Percentiles rank a stretch among this genome's conserved stretches.
phyloP scores from a whole-genome alignment of 1,140 invertebrate genomes.

The Meloidogyne exigua region DNA sequence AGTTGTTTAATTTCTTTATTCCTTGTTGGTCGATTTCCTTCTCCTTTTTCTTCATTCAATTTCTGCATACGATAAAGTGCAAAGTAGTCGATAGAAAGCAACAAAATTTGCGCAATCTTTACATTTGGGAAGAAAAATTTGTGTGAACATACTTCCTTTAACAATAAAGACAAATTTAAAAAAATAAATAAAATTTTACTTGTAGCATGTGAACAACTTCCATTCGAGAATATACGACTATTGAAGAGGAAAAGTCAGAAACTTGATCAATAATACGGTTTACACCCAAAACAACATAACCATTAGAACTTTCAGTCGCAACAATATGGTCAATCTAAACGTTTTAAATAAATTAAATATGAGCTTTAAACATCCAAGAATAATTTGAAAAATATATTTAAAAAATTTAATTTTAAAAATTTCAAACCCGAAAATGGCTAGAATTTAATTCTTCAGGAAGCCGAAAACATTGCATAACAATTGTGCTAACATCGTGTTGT shows the following conservation, averaged over 20 bases:
- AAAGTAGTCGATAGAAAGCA: constrained; percentile 26
- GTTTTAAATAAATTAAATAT: not conserved
- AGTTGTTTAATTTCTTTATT: not conserved
- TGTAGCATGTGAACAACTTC: constrained; percentile 30
- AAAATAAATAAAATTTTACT: constrained; percentile 6
- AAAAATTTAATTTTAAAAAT: not conserved
- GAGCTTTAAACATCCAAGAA: no score
- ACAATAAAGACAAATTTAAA: constrained; percentile 10
- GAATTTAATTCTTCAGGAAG: constrained; percentile 28
- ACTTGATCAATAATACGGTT: constrained; percentile 2
- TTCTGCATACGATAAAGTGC: not conserved
- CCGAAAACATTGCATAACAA: constrained; percentile 32
- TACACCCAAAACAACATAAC: constrained; percentile 26
- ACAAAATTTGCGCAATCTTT: constrained; percentile 23
- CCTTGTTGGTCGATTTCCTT: not conserved
- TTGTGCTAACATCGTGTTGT: constrained; percentile 1
- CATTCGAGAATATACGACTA: constrained; percentile 30
- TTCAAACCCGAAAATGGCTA: constrained; percentile 23
- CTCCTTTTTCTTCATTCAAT: not conserved
- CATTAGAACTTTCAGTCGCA: constrained; percentile 16
- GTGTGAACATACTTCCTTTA: constrained; percentile 10
- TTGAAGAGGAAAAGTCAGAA: constrained; percentile 9
- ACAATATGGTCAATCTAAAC: constrained; percentile 31
- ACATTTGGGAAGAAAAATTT: constrained; percentile 16
- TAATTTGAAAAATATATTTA: no score